Evolutionary conservation across 2,888 invertebrate species (phyloP).

Genomic region (Ormia ochracea): DNA sequence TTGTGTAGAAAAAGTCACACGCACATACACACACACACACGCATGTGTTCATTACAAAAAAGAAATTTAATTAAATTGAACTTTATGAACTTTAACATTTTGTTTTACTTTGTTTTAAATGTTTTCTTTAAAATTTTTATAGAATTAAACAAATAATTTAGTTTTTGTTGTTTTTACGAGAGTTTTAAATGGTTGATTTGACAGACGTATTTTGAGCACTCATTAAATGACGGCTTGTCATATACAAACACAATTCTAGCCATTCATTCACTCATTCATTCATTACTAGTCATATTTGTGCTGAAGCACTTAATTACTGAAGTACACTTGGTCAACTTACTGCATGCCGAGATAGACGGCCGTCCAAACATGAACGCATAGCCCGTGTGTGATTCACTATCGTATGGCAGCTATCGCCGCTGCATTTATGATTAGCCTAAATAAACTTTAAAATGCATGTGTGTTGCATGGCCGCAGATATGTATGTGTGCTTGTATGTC

Average conservation of each 20-base stretch:
- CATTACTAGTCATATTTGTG: not conserved
- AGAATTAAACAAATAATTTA: slow-evolving; percentile 24
- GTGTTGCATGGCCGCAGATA: too few relatives aligned
- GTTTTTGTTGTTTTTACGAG: slow-evolving; percentile 1
- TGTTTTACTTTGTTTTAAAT: slow-evolving; percentile 49
- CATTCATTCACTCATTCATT: slow-evolving; percentile 8
- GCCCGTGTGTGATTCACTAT: not conserved
- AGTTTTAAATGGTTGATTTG: slow-evolving; percentile 62
- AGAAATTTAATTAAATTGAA: slow-evolving; percentile 63
- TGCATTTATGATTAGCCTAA: slow-evolving; percentile 44
- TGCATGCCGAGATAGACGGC: slow-evolving; percentile 61
- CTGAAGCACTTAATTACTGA: slow-evolving; percentile 29
- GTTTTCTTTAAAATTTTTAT: slow-evolving; percentile 1
- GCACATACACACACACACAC: slow-evolving; percentile 7
- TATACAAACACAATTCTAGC: slow-evolving; percentile 10
- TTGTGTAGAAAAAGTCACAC: not conserved
- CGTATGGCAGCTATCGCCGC: not conserved
- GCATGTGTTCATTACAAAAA: too few relatives aligned
- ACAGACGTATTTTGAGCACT: slow-evolving; percentile 46
- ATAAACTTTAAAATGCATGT: slow-evolving; percentile 18
- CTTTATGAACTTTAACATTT: slow-evolving; percentile 63
- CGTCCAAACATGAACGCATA: not conserved
- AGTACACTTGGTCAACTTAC: slow-evolving; percentile 39
- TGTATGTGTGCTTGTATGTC: not conserved
- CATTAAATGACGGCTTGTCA: slow-evolving; percentile 49